Conservation (phyloP, 92 coral and sea anemone species). For the Epizoanthus ramosus region DNA sequence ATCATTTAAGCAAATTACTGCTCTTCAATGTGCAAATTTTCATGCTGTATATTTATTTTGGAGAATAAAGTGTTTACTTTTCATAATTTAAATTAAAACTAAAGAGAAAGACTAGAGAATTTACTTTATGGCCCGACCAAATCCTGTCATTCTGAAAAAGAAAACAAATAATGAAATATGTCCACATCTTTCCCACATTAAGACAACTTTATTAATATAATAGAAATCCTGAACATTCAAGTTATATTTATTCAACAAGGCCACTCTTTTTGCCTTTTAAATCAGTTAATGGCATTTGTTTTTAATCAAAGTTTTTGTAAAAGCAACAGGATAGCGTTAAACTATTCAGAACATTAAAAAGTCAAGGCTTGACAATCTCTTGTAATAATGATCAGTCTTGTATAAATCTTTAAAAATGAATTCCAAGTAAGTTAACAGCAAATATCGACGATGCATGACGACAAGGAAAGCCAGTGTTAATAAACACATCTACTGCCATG, state of each 20-base stretch:
- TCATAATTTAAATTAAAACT: constrained; percentile 20
- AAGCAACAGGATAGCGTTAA: no score
- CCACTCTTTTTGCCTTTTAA: no score
- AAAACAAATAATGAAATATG: background rate
- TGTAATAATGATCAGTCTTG: no score
- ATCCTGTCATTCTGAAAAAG: background rate
- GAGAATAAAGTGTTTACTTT: constrained; percentile 14
- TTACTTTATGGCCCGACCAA: background rate
- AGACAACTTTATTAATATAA: background rate
- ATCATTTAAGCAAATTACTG: constrained; percentile 5
- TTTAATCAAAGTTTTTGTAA: no score
- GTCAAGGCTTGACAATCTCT: no score
- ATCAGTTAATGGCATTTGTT: no score
- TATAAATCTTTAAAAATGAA: no score
- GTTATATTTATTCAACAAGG: background rate
- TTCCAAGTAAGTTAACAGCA: no score
- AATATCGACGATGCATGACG: no score
- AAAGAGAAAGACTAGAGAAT: background rate
- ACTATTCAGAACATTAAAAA: no score
- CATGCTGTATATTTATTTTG: constrained; percentile 16
- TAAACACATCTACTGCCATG: no score
- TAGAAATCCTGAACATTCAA: background rate
- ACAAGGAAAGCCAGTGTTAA: no score
- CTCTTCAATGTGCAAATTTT: constrained; percentile 16
- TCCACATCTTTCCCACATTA: background rate